These are phyloP conservation scores for Nematostella vectensis DNA, from an alignment of 92 coral and sea anemone species.

Conservation along the genomic window DNA sequence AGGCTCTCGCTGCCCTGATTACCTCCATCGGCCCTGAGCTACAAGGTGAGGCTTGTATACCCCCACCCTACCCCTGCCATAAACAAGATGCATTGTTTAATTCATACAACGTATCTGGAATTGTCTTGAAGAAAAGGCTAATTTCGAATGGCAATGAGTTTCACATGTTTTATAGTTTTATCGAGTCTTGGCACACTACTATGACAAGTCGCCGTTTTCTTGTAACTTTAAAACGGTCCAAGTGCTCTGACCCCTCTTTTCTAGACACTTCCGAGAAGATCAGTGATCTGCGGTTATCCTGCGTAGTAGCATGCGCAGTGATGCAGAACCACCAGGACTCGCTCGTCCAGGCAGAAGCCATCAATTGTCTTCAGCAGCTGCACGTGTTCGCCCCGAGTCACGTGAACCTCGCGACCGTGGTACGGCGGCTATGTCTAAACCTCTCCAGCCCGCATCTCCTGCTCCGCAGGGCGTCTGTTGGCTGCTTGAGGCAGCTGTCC, in stretches of 20 bases:
- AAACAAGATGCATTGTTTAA: too few relatives aligned
- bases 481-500: constrained; percentile 93
- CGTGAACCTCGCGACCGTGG: constrained; percentile 84
- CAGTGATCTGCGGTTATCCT: constrained; percentile 73
- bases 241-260: too few relatives aligned
- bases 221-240: too few relatives aligned
- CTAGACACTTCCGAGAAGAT: constrained; percentile 82
- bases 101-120: too few relatives aligned
- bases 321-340: constrained; percentile 99
- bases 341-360: constrained; percentile 95
- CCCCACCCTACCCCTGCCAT: too few relatives aligned
- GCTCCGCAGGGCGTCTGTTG: constrained; percentile 93
- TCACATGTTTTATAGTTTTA: too few relatives aligned
- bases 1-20: constrained; percentile 86
- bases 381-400: constrained; percentile 99
- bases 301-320: constrained; percentile 89
- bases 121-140: too few relatives aligned
- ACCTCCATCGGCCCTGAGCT: constrained; percentile 97
- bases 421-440: constrained; percentile 84
- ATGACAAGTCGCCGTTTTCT: too few relatives aligned
- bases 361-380: constrained; percentile 95
- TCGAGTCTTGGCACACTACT: too few relatives aligned
- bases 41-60: constrained; percentile 78
- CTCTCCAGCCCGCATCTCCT: constrained; percentile 98
- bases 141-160: too few relatives aligned